Evolutionary conservation across 2,888 invertebrate genomes (phyloP), one percentile per base, ranked within the genome.

Genomic region (Limnephilus lunatus): DNA sequence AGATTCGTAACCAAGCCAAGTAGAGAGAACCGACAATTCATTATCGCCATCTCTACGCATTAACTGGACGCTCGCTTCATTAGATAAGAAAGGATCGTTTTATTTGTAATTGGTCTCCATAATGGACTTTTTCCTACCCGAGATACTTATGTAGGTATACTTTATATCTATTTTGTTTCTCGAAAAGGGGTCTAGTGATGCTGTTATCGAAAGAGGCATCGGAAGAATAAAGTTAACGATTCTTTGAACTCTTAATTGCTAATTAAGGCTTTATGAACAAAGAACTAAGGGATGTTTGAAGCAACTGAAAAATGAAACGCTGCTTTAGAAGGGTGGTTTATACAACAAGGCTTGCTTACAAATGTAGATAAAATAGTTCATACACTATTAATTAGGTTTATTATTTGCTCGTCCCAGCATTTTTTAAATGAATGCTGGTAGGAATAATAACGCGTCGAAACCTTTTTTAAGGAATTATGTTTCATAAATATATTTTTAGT

Each of bases 1-100:
- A 86, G 86, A 86, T n/a, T 39, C 39, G 44, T 15, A 86, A 30
- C 30, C 86, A 30, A 86, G 86, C 86, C 86, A 86, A 86, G 25
- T 9, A 15, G 12, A 30, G 39, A 25, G 86, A 25, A 9, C 44
- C 48, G 44, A 14, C 48, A 48, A 83, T 86, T 86, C 86, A 30
- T 86, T 86, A 86, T 83, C 83, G 35, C 83, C 32, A 35, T n/a
- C 83, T 25, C 35, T 35, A 83, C 83, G 32, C 35, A 83, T 83
- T 83, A 83, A 83, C 83, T 15, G 32, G 15, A 83, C 35, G 25
- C 35, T 83, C 35, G 35, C 35, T 83, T 35, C 32, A 83, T 83
- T 83, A 83, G 35, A 32, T 25, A 83, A 32, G 83, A 83, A 35
- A 83, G 35, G 35, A 35, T 35, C 83, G 9, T 83, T 83, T 35